Percentiles rank a stretch among this genome's conserved stretches.
These are phyloP conservation scores for Colaptes auratus DNA, from an alignment of 2,113 vertebrate genomes.

Conservation along the genomic window DNA sequence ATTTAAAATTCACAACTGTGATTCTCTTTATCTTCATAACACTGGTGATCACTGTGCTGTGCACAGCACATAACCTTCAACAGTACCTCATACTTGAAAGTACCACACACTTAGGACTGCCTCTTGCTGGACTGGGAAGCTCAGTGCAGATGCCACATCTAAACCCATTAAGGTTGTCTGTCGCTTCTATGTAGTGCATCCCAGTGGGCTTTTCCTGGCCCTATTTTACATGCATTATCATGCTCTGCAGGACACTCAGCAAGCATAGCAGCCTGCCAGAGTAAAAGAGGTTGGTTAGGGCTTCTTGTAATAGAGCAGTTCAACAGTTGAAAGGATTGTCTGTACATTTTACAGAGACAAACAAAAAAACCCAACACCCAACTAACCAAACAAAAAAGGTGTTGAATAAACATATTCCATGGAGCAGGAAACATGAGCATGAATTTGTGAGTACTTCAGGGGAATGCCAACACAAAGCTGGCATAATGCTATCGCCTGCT, in stretches of 20 bases:
- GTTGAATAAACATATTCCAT: background rate
- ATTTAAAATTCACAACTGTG: background rate
- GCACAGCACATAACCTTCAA: accelerated
- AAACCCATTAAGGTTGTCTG: background rate
- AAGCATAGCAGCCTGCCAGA: background rate
- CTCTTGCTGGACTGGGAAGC: background rate
- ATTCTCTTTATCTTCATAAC: background rate
- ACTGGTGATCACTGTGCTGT: background rate
- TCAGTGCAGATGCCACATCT: background rate
- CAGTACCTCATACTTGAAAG: background rate
- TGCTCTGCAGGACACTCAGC: constrained; percentile 10
- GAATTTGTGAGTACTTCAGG: background rate
- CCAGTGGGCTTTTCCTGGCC: background rate
- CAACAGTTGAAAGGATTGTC: background rate
- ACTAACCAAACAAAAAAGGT: background rate
- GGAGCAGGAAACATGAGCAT: background rate
- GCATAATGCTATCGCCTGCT: background rate
- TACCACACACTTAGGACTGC: background rate
- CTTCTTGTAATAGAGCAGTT: background rate
- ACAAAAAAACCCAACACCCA: background rate
- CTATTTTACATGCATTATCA: background rate
- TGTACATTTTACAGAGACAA: background rate
- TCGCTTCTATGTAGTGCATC: background rate
- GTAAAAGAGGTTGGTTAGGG: background rate
- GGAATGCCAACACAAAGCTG: background rate